These are phyloP conservation scores for Luperina testacea DNA, from an alignment of 2,888 invertebrate species.

Conservation along the genomic window DNA sequence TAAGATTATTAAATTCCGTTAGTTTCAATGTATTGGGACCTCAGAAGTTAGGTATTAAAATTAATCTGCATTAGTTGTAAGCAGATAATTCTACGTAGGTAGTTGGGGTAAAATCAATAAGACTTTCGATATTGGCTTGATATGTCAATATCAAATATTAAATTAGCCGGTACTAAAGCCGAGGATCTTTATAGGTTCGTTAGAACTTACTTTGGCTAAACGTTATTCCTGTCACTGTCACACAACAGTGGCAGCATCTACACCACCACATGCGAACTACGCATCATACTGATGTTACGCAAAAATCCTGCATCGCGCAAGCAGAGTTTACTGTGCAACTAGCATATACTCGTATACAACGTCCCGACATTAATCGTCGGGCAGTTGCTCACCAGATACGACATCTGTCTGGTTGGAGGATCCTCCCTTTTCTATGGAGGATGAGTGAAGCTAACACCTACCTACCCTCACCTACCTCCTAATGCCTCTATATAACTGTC, in stretches of 20 bases:
- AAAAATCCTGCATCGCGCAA: not conserved
- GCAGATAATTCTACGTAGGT: slow-evolving; percentile 11
- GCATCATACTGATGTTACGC: not conserved
- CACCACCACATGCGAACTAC: not conserved
- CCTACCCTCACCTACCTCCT: too few species aligned
- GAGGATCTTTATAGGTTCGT: not conserved
- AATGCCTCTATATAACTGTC: not conserved
- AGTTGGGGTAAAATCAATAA: not conserved
- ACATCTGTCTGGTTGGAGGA: not conserved
- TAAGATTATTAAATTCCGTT: slow-evolving; percentile 64
- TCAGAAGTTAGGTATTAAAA: slow-evolving; percentile 53
- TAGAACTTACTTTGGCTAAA: not conserved
- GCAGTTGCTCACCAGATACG: not conserved
- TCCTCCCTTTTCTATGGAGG: not conserved
- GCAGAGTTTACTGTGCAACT: not conserved
- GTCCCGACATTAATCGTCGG: not conserved
- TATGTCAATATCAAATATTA: not conserved
- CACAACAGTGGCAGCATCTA: not conserved
- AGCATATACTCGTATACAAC: not conserved
- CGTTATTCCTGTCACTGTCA: too few species aligned
- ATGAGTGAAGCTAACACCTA: not conserved
- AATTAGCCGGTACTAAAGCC: not conserved
- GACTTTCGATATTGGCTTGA: not conserved
- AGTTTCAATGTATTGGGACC: slow-evolving; percentile 57
- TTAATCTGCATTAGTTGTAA: slow-evolving; percentile 54